Percentiles rank a stretch among this genome's conserved stretches.
These are phyloP conservation scores for Montifringilla adamsi DNA, from an alignment of 2,113 vertebrate genomes.

Conservation along the genomic window DNA sequence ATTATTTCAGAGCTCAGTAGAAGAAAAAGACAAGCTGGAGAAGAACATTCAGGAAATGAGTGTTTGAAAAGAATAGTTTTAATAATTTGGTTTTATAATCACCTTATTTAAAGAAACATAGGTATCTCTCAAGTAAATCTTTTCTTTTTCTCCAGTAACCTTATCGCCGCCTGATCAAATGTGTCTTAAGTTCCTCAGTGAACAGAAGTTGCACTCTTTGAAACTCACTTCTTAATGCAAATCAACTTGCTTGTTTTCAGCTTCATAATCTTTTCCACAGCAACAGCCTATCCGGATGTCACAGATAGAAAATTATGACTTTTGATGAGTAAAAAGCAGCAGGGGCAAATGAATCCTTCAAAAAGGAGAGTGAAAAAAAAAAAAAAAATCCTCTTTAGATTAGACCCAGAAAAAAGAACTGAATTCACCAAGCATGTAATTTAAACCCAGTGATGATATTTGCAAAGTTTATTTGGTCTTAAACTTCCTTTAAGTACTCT, in stretches of 20 bases:
- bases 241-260: not conserved
- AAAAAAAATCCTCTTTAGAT: constrained; percentile 14
- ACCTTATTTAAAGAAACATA: not conserved
- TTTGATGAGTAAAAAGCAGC: constrained; percentile 27
- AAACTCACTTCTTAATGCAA: constrained; percentile 27
- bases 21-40: not conserved
- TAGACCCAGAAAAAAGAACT: not conserved
- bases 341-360: constrained; percentile 44
- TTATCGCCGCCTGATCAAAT: constrained; percentile 30
- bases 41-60: not conserved
- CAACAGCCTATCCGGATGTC: constrained; percentile 13
- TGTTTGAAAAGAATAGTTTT: not conserved
- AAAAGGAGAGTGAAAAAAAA: not conserved
- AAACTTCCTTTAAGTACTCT: not conserved
- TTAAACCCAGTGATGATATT: not conserved
- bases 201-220: constrained; percentile 14
- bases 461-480: constrained; percentile 28
- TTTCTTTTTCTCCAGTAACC: not conserved
- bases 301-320: constrained; percentile 25
- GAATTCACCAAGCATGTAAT: not conserved
- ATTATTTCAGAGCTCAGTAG: not conserved
- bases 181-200: not conserved
- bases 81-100: constrained; percentile 1
- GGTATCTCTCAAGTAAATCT: not conserved
- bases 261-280: not conserved